Conservation (phyloP, 2,888 invertebrate species). For the Halocaridina rubra region DNA sequence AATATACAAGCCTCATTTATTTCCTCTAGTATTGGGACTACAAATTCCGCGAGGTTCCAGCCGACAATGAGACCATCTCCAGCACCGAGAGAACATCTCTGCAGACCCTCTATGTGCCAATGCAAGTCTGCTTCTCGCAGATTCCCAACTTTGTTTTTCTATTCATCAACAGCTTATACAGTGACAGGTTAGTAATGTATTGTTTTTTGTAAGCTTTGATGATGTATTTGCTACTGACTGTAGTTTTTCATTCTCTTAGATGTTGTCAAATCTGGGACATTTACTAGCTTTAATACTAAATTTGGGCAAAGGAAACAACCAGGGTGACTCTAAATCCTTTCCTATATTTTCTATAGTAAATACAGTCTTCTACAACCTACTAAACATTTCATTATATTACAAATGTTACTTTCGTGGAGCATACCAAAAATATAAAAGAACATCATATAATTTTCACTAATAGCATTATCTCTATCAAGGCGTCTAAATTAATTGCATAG, state of each 20-base stretch:
- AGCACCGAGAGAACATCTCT: slow-evolving; percentile 27
- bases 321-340: too few species aligned
- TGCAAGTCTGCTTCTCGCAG: slow-evolving; percentile 63
- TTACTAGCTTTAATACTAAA: too few species aligned
- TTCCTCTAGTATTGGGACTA: slow-evolving; percentile 62
- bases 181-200: slow-evolving; percentile 53
- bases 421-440: too few species aligned
- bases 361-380: too few species aligned
- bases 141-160: slow-evolving; percentile 60
- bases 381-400: too few species aligned
- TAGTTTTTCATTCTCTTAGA: neutral
- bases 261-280: too few species aligned
- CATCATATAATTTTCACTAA: too few species aligned
- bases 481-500: too few species aligned
- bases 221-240: neutral
- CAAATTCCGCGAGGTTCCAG: slow-evolving; percentile 57
- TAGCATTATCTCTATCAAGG: too few species aligned
- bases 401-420: too few species aligned
- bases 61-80: neutral
- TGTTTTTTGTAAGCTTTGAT: neutral
- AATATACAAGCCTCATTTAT: neutral
- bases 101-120: slow-evolving; percentile 56
- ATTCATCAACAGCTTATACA: slow-evolving; percentile 60
- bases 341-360: too few species aligned
- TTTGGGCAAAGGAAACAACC: too few species aligned